Conservation (phyloP, 2,797 vertebrate genomes). For the Zalophus californianus region DNA sequence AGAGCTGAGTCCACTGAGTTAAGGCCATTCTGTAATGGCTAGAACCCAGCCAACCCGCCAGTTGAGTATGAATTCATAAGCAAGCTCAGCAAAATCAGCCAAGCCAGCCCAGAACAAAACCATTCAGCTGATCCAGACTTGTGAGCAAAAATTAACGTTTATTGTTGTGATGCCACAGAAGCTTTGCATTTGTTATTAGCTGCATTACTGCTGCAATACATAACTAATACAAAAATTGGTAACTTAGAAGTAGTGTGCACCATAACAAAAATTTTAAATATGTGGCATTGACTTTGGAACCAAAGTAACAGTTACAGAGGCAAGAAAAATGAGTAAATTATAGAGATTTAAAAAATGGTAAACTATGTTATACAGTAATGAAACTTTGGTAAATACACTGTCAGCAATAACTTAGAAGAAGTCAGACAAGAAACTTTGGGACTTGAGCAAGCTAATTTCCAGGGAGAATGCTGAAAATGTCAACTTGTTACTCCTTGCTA, state of each 20-base stretch:
- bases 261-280: slow-evolving; percentile 50
- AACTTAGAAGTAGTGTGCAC: background rate
- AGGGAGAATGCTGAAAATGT: slow-evolving; percentile 47
- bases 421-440: slow-evolving; percentile 38
- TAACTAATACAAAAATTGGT: slow-evolving; percentile 32
- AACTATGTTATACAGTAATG: background rate
- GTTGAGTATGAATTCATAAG: background rate
- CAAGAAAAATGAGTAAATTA: slow-evolving; percentile 47
- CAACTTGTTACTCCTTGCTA: background rate
- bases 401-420: slow-evolving; percentile 28
- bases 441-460: slow-evolving; percentile 30
- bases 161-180: background rate
- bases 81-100: background rate
- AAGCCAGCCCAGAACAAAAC: background rate
- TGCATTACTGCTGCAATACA: background rate
- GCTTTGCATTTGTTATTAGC: background rate
- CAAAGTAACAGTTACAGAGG: background rate
- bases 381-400: background rate
- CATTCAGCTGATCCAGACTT: slow-evolving; percentile 1
- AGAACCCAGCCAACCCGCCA: background rate
- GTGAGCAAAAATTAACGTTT: slow-evolving; percentile 19
- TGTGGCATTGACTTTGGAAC: background rate
- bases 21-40: background rate
- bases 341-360: background rate
- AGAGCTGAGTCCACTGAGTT: background rate